These are phyloP conservation scores for Coelopa frigida DNA, from an alignment of 1,140 invertebrate species.

Conservation along the genomic window DNA sequence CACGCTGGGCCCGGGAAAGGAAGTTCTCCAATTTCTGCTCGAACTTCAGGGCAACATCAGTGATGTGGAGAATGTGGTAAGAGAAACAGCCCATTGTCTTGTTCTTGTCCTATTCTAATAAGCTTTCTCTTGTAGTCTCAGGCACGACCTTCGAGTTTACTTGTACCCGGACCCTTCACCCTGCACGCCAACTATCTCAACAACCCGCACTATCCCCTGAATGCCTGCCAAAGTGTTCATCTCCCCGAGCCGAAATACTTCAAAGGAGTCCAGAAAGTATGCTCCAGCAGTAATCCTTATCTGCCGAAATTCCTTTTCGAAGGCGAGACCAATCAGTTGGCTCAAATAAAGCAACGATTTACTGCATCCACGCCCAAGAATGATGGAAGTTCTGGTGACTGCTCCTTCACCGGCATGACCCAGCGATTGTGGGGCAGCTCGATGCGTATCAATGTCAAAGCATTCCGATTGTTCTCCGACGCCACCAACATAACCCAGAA, in stretches of 20 bases:
- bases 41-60: slow-evolving; percentile 4
- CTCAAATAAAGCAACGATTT: not conserved
- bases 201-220: slow-evolving; percentile 12
- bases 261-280: slow-evolving; percentile 9
- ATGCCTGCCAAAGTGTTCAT: not conserved
- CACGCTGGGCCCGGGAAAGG: slow-evolving; percentile 3
- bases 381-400: not conserved
- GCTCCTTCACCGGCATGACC: slow-evolving; percentile 12
- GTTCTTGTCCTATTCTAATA: not conserved
- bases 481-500: too few species aligned
- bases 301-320: slow-evolving; percentile 11
- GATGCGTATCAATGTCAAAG: slow-evolving; percentile 7
- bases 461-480: slow-evolving; percentile 2
- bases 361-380: not conserved
- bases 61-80: slow-evolving; percentile 10
- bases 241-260: slow-evolving; percentile 9
- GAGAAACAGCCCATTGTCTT: not conserved
- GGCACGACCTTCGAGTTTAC: slow-evolving; percentile 4
- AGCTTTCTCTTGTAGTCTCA: slow-evolving; percentile 4
- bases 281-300: slow-evolving; percentile 12
- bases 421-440: not conserved
- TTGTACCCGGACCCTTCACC: slow-evolving; percentile 17
- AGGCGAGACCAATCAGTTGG: slow-evolving; percentile 4
- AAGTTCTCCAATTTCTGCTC: slow-evolving; percentile 10
- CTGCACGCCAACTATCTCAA: slow-evolving; percentile 10